Conservation (phyloP, 2,113 vertebrate species). For the Microcebus jonahi region DNA sequence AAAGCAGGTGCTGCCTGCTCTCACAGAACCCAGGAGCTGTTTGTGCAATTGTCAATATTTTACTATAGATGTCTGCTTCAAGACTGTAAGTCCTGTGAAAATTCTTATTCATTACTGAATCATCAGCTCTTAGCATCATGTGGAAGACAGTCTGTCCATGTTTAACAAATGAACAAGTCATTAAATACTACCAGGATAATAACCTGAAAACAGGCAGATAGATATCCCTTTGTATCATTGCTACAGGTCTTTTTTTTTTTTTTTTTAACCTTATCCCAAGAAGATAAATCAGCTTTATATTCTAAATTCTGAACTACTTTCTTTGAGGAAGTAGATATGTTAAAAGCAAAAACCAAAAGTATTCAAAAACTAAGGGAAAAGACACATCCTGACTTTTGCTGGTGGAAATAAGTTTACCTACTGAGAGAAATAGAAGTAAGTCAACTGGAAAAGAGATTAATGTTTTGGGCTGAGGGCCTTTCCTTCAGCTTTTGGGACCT, state of each 20-base stretch:
- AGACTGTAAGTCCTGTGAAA: neutral
- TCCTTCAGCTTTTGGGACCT: neutral
- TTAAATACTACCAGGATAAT: neutral
- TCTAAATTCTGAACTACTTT: neutral
- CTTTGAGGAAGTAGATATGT: neutral
- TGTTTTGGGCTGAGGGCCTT: neutral
- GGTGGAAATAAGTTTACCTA: neutral
- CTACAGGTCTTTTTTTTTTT: neutral
- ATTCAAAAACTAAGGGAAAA: neutral
- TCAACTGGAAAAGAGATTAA: neutral
- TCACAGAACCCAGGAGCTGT: neutral
- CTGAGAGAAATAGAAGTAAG: neutral
- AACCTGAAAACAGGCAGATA: neutral
- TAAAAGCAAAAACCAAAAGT: neutral
- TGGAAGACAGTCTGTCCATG: neutral
- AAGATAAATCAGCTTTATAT: neutral
- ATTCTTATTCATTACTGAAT: neutral
- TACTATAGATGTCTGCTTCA: neutral
- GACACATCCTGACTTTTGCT: neutral
- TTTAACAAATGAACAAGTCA: conserved; percentile 23
- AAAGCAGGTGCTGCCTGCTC: neutral
- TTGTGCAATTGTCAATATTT: neutral
- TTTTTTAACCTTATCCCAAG: neutral
- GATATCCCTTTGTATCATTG: neutral
- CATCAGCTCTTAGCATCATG: neutral